Conservation (phyloP, 35 echinoderm and acorn worm species). For the Stichopus chloronotus region DNA sequence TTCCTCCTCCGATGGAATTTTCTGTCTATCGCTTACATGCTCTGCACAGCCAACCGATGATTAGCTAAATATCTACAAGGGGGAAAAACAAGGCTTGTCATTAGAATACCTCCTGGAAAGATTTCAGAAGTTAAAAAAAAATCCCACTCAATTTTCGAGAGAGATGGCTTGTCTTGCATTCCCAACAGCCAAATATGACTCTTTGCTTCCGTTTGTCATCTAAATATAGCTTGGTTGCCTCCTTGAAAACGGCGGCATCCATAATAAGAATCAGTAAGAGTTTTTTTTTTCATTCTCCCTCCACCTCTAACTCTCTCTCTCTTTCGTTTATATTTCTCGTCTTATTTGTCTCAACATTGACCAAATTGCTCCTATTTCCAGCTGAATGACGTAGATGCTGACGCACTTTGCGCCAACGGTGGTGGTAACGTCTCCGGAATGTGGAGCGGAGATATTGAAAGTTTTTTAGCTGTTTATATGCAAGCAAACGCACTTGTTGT, state of each 20-base stretch:
- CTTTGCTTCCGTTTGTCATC: slow-evolving; percentile 34
- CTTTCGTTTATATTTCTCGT: slow-evolving; percentile 32
- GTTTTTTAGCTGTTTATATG: slow-evolving; percentile 28
- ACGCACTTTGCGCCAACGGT: slow-evolving; percentile 26
- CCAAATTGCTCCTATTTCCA: slow-evolving; percentile 62
- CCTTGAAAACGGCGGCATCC: background rate
- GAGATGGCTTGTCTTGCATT: slow-evolving; percentile 5
- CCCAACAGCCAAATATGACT: slow-evolving; percentile 57
- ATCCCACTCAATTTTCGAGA: slow-evolving; percentile 37
- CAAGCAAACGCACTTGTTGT: slow-evolving; percentile 44
- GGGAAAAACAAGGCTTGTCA: background rate
- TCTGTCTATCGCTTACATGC: slow-evolving; percentile 9
- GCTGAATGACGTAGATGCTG: slow-evolving; percentile 38
- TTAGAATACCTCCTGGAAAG: slow-evolving; percentile 31
- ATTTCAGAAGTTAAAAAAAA: slow-evolving; percentile 37
- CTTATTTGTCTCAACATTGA: slow-evolving; percentile 53
- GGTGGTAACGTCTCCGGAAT: slow-evolving; percentile 1
- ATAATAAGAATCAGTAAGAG: background rate
- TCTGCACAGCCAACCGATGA: background rate
- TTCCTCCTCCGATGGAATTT: slow-evolving; percentile 1
- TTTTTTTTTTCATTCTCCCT: too few species aligned
- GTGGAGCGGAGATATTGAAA: slow-evolving; percentile 5
- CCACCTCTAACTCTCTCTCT: too few species aligned
- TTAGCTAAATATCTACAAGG: slow-evolving; percentile 36
- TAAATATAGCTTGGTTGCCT: slow-evolving; percentile 46